Percentiles rank a stretch among this genome's conserved stretches.
Evolutionary conservation across 2,888 invertebrate genomes (phyloP).

Genomic region (Microctonus hyperodae): DNA sequence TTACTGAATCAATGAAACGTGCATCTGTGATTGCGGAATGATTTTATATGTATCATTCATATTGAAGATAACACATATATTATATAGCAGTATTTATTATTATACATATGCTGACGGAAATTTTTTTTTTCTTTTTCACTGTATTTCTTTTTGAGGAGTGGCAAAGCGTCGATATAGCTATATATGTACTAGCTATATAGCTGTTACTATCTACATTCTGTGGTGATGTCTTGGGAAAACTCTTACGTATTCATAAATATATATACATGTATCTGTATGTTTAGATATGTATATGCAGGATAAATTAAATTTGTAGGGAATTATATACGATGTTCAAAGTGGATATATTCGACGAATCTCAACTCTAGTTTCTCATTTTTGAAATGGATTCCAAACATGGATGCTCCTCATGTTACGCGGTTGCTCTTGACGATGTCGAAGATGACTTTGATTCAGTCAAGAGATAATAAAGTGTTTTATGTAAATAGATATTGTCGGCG

Average conservation of each 20-base stretch:
- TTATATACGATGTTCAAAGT: too few species aligned
- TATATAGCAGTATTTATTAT: conserved; percentile 25
- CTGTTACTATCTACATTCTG: too few species aligned
- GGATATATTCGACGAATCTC: background rate
- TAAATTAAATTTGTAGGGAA: conserved; percentile 7
- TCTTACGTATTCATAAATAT: background rate
- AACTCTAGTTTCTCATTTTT: conserved; percentile 22
- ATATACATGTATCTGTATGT: background rate
- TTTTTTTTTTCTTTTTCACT: conserved; percentile 6
- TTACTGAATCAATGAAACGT: conserved; percentile 2
- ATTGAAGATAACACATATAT: conserved; percentile 20
- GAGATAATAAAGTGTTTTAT: conserved; percentile 14
- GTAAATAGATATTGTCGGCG: background rate
- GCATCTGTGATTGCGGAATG: background rate
- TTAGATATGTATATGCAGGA: background rate
- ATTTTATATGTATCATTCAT: conserved; percentile 4
- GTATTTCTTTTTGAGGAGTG: conserved; percentile 5
- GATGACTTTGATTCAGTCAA: conserved; percentile 23
- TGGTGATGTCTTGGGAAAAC: conserved; percentile 19
- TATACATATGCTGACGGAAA: conserved; percentile 34
- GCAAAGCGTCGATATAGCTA: conserved; percentile 23
- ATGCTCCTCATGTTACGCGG: conserved; percentile 28
- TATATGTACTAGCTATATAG: too few species aligned
- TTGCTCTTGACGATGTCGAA: background rate
- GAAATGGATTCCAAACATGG: conserved; percentile 28